phyloP scores from a whole-genome alignment of 1,140 invertebrate genomes.

The Aradophagus sp. region DNA sequence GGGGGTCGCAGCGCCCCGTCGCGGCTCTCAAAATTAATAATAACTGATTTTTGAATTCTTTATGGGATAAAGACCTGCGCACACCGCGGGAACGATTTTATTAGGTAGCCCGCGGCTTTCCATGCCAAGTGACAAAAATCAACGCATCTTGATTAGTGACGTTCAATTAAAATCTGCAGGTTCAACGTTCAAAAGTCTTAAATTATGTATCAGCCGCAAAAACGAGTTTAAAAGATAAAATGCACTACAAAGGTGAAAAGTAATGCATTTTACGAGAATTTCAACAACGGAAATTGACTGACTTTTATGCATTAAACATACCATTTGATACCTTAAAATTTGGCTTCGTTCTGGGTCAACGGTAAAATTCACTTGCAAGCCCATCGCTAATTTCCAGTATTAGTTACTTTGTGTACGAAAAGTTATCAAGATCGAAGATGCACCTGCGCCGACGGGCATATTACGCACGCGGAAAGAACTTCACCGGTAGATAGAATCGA shows the following conservation, averaged over 20 bases:
- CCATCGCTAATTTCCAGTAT: slow-evolving; percentile 53
- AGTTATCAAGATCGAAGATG: slow-evolving; percentile 41
- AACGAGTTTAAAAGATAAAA: too few species aligned
- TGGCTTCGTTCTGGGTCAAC: too few species aligned
- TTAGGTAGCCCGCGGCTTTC: slow-evolving; percentile 14
- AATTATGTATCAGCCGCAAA: too few species aligned
- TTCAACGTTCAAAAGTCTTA: too few species aligned
- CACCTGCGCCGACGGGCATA: slow-evolving; percentile 49
- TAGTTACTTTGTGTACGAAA: slow-evolving; percentile 36
- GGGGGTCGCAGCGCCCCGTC: slow-evolving; percentile 62
- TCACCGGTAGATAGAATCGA: slow-evolving; percentile 62
- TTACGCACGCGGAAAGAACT: slow-evolving; percentile 59
- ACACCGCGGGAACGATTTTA: slow-evolving; percentile 30
- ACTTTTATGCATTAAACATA: too few species aligned
- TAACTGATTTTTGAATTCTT: slow-evolving; percentile 67
- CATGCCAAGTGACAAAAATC: slow-evolving; percentile 4
- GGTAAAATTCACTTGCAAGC: slow-evolving; percentile 29
- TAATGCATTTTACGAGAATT: too few species aligned
- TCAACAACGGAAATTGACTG: too few species aligned
- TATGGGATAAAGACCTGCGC: slow-evolving; percentile 20
- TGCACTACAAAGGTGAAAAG: too few species aligned
- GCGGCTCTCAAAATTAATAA: slow-evolving; percentile 68
- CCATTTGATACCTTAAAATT: too few species aligned
- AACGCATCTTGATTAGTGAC: too few species aligned
- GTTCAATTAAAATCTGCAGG: too few species aligned